phyloP scores from a whole-genome alignment of 1,140 invertebrate genomes.

The Zaprionus nigranus region DNA sequence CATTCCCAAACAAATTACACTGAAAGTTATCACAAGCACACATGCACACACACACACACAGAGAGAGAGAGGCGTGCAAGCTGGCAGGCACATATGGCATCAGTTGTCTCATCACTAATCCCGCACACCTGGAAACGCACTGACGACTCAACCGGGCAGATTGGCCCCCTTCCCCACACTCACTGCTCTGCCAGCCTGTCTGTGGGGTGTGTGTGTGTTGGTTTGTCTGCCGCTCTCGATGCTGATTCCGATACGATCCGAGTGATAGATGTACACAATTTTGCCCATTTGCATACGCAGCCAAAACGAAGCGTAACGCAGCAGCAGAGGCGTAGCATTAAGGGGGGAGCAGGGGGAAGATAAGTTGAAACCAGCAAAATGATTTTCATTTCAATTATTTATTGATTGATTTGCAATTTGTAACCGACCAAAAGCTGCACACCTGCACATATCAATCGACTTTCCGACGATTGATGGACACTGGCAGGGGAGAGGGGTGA shows the following conservation, averaged over 20 bases:
- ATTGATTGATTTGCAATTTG: constrained; percentile 83
- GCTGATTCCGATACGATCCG: constrained; percentile 63
- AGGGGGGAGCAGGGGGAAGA: constrained; percentile 43
- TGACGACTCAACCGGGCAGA: constrained; percentile 16
- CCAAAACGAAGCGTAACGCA: constrained; percentile 58
- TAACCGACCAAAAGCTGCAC: constrained; percentile 81
- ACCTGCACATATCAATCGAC: constrained; percentile 77
- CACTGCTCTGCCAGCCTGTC: not conserved
- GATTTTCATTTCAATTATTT: constrained; percentile 83
- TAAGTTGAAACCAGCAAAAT: constrained; percentile 82
- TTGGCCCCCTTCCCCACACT: not conserved
- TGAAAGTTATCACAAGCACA: constrained; percentile 31
- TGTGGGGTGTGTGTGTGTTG: constrained; percentile 21
- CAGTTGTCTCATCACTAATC: constrained; percentile 66
- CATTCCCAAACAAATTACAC: constrained; percentile 30
- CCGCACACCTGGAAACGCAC: constrained; percentile 63
- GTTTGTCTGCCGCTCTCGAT: constrained; percentile 62
- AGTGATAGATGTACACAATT: constrained; percentile 81
- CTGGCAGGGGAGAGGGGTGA: not conserved
- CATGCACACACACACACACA: constrained; percentile 7
- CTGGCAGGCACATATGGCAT: constrained; percentile 17
- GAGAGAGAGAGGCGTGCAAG: not conserved
- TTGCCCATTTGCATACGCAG: constrained; percentile 78
- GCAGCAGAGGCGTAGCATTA: not conserved
- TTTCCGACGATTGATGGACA: constrained; percentile 64